Evolutionary conservation across 2,888 invertebrate genomes (phyloP), one percentile per base, ranked within the genome.

Genomic region (Hesperia comma): DNA sequence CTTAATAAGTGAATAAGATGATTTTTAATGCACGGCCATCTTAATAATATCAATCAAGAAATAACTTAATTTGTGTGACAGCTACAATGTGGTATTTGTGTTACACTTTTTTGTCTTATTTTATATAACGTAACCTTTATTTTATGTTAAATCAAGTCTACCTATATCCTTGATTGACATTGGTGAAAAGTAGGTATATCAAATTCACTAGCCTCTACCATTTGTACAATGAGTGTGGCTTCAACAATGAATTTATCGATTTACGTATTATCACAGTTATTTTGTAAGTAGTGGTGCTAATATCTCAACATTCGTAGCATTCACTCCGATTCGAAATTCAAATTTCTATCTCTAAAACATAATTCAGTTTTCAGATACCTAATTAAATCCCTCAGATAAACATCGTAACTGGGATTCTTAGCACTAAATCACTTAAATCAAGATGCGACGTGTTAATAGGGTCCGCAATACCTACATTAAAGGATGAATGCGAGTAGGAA

Each of bases 381-480:
- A 58, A 49, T 58, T 43, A 43, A 58, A 26, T 41, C 55, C 57
- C 26, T 41, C 12, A 19, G 40, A 43, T 41, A 43, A 57, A 57
- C 57, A 57, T 41, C 41, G n/a, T n/a, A 53, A 53, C 6, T 10
- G n/a, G 41, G 57, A n/a, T 57, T 55, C 41, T 57, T 14, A 21
- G 41, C n/a, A 26, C 43, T 58, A 41, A 58, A 41, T 58, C 43
- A 43, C 43, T 41, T 21, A 58, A 58, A 58, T 58, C 57, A 58
- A 58, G 41, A 21, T 53, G n/a, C 26, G 26, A 53, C 26, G 32
- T 32, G n/a, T 53, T 53, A 21, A 26, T 32, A 2, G 12, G 32
- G 26, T 53, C 32, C 53, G 26, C 53, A 26, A 53, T n/a, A 56
- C n/a, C n/a, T n/a, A n/a, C n/a, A 15, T 32, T 56, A 19, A 10